These are phyloP conservation scores for Palythoa grandis DNA, from an alignment of 92 coral and sea anemone species.

Conservation along the genomic window DNA sequence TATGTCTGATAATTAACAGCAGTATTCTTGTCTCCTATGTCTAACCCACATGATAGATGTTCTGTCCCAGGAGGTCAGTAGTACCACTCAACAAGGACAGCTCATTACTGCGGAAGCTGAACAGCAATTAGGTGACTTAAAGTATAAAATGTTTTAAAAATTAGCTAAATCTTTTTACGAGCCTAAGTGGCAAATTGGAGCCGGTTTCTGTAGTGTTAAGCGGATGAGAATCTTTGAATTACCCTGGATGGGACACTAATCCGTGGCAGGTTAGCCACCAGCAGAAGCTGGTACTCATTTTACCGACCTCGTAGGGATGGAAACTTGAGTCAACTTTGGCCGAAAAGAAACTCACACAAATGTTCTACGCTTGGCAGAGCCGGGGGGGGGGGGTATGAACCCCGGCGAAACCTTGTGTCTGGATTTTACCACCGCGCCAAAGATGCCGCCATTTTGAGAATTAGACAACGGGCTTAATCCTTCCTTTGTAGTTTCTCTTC, in stretches of 20 bases:
- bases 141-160: not conserved
- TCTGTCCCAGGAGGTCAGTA: conserved; percentile 33
- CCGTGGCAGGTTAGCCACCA: too few species aligned
- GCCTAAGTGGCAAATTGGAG: too few species aligned
- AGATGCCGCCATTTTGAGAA: not conserved
- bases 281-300: too few species aligned
- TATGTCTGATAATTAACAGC: not conserved
- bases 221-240: too few species aligned
- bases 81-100: conserved; percentile 20
- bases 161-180: not conserved
- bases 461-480: not conserved
- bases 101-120: not conserved
- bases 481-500: not conserved
- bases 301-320: too few species aligned
- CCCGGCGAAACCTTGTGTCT: too few species aligned
- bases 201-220: too few species aligned
- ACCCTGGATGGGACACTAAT: too few species aligned
- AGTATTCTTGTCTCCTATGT: not conserved
- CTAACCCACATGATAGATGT: not conserved
- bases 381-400: too few species aligned
- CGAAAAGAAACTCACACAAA: too few species aligned
- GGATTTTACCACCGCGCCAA: too few species aligned
- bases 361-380: not conserved
- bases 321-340: too few species aligned
- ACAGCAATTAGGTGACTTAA: conserved; percentile 12